Conservation (phyloP, 2,888 invertebrate genomes). For the Penaeus monodon region DNA sequence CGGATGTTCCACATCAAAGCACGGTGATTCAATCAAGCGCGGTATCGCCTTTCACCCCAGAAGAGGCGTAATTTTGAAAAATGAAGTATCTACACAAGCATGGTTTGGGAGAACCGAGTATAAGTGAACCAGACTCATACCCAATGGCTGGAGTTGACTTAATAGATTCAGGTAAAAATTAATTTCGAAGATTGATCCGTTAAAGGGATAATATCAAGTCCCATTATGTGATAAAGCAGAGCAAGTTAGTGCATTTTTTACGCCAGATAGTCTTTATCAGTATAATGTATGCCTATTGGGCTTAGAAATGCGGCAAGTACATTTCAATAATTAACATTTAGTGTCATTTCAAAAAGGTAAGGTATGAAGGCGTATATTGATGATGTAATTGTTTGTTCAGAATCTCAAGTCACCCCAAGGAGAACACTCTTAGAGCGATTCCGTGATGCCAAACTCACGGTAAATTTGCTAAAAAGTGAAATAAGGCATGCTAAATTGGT, state of each 20-base stretch:
- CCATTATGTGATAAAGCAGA: neutral
- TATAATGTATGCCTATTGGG: slow-evolving; percentile 11
- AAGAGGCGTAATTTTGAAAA: too few relatives aligned
- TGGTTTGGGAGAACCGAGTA: too few relatives aligned
- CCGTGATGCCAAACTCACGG: neutral
- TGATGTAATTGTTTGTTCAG: neutral
- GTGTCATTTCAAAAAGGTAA: neutral
- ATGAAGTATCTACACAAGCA: too few relatives aligned
- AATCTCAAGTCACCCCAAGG: neutral
- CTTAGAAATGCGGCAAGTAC: neutral
- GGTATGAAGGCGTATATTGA: neutral
- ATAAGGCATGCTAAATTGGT: neutral
- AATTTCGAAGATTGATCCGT: slow-evolving; percentile 6
- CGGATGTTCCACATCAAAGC: too few relatives aligned
- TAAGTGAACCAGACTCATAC: neutral
- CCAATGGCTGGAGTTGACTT: neutral
- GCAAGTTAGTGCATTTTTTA: neutral
- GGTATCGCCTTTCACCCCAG: too few relatives aligned
- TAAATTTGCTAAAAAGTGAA: neutral
- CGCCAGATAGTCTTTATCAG: neutral
- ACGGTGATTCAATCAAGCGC: too few relatives aligned
- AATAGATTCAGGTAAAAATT: slow-evolving; percentile 9
- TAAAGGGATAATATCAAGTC: slow-evolving; percentile 15
- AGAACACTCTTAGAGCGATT: neutral
- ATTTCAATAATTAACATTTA: neutral